Base-by-base conservation (phyloP, 2,888 invertebrate genomes). In the Diadromus collaris region DNA sequence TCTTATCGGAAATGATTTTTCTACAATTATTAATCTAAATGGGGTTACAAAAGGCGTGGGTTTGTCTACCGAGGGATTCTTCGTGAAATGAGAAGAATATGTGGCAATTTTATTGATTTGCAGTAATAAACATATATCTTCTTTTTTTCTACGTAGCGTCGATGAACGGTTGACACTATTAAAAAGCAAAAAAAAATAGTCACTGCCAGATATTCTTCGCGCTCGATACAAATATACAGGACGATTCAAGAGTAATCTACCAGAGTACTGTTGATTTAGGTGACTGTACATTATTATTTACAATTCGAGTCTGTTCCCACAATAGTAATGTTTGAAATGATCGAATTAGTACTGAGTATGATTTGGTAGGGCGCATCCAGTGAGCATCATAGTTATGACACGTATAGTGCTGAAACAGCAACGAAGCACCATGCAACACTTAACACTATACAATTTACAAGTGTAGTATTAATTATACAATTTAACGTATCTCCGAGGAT, bases 241-340 rank as follows among this genome's bases (percentile, higher is more conserved):
- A 76, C 44, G 63, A 46, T 76, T 64, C 51, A 60, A 70, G 38
- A 72, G 51, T 41, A 38, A 64, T 75, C 79, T 76, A 79, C 79
- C 29, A 61, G 38, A 38, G 54, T 76, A 70, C 65, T 70, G 56
- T 46, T 75, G 76, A 65, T 54, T 48, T 16, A 68, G 79, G 65
- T 80, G 74, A 74, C 79, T 80, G 76, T 80, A 80, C 79, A 80
- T 76, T 63, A 78, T 81, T 81, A 81, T 78, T 81, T 81, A 78
- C 76, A 81, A 60, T 79, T 69, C 65, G 64, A 60, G 56, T 29
- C n/a, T 58, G 24, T 51, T 65, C 44, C 48, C 32, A 58, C 68
- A 64, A 56, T 73, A 71, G 61, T 76, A 51, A 69, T 77, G 54
- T 46, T 70, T 65, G 29, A 73, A 71, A 76, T 64, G 72, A 46